Evolutionary conservation across 2,797 vertebrate species (phyloP).

Genomic region (Schizothorax lantsangensis): DNA sequence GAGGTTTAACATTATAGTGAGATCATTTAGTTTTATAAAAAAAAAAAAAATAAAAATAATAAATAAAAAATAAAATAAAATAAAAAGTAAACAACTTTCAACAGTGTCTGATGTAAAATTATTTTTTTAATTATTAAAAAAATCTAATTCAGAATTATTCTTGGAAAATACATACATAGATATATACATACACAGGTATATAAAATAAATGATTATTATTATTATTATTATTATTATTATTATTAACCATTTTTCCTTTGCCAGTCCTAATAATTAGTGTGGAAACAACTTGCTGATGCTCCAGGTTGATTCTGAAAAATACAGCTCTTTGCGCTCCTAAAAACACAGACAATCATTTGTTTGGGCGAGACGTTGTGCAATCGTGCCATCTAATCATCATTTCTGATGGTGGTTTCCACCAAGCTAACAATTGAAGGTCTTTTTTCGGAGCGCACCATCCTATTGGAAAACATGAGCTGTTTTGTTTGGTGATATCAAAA

Average conservation of each 20-base stretch:
- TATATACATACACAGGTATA: too few relatives aligned
- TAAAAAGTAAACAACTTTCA: too few relatives aligned
- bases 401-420: constrained; percentile 47
- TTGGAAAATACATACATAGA: too few relatives aligned
- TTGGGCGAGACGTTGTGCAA: neutral
- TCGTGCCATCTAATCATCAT: constrained; percentile 47
- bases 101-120: too few relatives aligned
- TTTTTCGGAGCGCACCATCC: constrained; percentile 41
- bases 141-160: too few relatives aligned
- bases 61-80: too few relatives aligned
- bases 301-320: constrained; percentile 21
- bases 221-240: neutral
- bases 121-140: too few relatives aligned
- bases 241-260: neutral
- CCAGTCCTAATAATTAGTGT: neutral
- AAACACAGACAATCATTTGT: constrained; percentile 30
- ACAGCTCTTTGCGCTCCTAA: constrained; percentile 1
- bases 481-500: constrained; percentile 68
- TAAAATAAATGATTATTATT: too few relatives aligned
- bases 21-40: too few relatives aligned
- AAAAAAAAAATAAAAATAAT: too few relatives aligned
- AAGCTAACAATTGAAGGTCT: constrained; percentile 44
- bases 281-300: neutral
- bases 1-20: too few relatives aligned
- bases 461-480: constrained; percentile 64